Base-by-base conservation (phyloP, 2,888 invertebrate genomes). In the Pycnomerus fuliginosus region DNA sequence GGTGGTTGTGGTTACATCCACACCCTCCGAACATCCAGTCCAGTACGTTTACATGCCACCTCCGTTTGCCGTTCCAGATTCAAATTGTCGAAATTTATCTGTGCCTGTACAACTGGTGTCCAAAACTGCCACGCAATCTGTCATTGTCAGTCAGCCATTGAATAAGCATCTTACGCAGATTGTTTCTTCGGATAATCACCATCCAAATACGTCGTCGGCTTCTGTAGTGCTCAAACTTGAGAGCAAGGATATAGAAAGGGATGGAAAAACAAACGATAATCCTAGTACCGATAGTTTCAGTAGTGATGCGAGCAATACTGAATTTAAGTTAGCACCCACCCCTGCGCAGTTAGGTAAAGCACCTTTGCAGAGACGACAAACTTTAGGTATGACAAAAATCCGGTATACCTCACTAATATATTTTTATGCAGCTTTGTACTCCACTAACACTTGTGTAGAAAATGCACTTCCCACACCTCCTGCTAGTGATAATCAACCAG, bases 311-410 rank as follows among this genome's bases (percentile, higher is more conserved):
- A 7, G 5, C 5, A 20, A 20, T 8, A 7, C 20, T 20, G 71
- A 71, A 55, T 89, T 90, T 74, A 85, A 92, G 39, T 76, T 95
- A 53, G 94, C 92, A 27, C 95, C 95, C 1, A 96, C 95, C 1
- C 95, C 95, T 2, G 95, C 95, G 16, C 95, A 95, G 71, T 78
- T 94, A 42, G 95, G 95, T 32, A 81, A 86, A 53, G 92, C 93
- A 22, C 93, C 93, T 4, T 71, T 92, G 35, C 94, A 93, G 75
- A 83, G 91, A 68, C 78, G 92, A 62, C 87, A 90, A 62, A 90
- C 89, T 64, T 79, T 87, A 80, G 86, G 90, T 89, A 73, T 67
- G 63, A n/a, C n/a, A n/a, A n/a, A n/a, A n/a, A n/a, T n/a, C n/a
- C n/a, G n/a, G n/a, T n/a, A n/a, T n/a, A n/a, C n/a, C n/a, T n/a